Conservation (phyloP, 2,113 vertebrate species). For the Bos indicus region DNA sequence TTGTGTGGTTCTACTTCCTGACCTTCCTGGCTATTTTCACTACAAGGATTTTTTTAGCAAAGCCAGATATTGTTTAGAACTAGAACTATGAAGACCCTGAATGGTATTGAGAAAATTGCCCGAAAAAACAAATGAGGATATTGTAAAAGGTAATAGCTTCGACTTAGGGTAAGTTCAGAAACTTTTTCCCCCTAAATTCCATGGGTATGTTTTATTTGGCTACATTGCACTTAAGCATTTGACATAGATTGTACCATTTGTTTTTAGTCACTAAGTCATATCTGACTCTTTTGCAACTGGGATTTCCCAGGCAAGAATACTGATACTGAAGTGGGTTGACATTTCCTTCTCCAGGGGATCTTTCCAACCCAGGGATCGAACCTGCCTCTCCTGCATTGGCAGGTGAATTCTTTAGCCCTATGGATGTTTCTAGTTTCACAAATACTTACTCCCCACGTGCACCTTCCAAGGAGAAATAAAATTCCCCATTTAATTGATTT, state of each 20-base stretch:
- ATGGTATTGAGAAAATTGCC: background rate
- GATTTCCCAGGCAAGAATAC: background rate
- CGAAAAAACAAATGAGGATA: background rate
- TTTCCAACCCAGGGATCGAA: background rate
- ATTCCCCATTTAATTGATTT: background rate
- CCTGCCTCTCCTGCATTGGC: background rate
- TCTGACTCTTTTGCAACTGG: background rate
- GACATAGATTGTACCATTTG: background rate
- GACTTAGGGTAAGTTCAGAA: background rate
- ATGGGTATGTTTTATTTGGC: background rate
- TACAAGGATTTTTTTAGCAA: background rate
- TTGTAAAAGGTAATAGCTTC: background rate
- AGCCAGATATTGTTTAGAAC: background rate
- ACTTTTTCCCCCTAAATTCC: rapidly evolving
- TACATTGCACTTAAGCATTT: background rate
- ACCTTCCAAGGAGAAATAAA: background rate
- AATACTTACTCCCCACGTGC: background rate
- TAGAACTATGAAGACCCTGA: background rate
- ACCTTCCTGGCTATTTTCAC: background rate
- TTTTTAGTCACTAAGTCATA: background rate
- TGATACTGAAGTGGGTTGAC: background rate
- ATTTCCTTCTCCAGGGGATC: background rate
- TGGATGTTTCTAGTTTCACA: background rate
- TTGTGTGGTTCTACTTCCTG: background rate
- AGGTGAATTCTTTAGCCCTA: background rate